Conservation (phyloP, 2,797 vertebrate genomes). For the Pagetopsis macropterus region DNA sequence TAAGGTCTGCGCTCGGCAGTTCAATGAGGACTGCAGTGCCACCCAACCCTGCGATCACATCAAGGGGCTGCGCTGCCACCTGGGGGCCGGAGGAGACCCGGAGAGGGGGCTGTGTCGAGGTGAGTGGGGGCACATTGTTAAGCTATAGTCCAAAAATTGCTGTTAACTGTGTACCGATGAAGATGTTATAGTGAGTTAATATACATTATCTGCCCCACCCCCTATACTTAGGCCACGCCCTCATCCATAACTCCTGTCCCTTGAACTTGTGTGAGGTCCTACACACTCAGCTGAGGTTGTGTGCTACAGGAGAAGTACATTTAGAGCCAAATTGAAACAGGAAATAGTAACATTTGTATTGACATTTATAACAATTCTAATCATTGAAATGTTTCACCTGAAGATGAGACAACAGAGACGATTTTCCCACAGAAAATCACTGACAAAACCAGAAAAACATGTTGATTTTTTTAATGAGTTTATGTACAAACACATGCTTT, state of each 20-base stretch:
- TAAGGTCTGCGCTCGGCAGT: constrained; percentile 83
- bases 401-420: too few species aligned
- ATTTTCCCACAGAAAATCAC: too few species aligned
- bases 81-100: constrained; percentile 77
- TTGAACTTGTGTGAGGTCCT: background rate
- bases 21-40: constrained; percentile 81
- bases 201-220: background rate
- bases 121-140: constrained; percentile 35
- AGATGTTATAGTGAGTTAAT: background rate
- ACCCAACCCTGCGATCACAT: constrained; percentile 83
- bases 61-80: constrained; percentile 84
- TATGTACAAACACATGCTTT: too few species aligned
- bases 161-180: background rate
- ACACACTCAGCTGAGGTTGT: background rate
- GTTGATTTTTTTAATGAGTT: too few species aligned
- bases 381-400: too few species aligned
- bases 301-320: too few species aligned
- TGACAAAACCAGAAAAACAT: background rate
- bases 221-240: background rate
- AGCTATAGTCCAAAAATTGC: background rate
- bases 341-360: too few species aligned
- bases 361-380: too few species aligned
- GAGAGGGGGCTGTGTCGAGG: constrained; percentile 82
- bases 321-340: too few species aligned
- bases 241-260: background rate